Percentiles rank a stretch among this genome's conserved stretches.
Conservation (phyloP, 2,113 vertebrate genomes). For the Heptranchias perlo region DNA sequence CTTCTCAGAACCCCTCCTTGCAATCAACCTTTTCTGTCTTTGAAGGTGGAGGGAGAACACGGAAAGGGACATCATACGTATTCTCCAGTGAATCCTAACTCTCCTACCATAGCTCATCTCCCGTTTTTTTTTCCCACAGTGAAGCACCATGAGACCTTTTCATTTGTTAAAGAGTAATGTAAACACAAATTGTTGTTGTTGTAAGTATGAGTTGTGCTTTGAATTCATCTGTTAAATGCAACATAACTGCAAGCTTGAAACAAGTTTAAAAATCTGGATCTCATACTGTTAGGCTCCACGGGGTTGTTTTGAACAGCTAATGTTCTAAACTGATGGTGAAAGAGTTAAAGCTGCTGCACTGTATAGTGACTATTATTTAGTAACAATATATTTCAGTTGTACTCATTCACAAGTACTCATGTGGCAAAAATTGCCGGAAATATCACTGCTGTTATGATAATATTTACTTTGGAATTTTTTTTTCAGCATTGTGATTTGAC, state of each 20-base stretch:
- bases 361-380: not conserved
- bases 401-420: constrained; percentile 14
- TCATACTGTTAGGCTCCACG: no score
- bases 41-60: no score
- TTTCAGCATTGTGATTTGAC: constrained; percentile 4
- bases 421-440: constrained; percentile 12
- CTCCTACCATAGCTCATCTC: not conserved
- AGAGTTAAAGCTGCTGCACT: not conserved
- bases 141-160: not conserved
- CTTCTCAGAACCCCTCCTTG: not conserved
- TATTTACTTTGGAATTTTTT: constrained; percentile 15
- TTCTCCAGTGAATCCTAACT: no score
- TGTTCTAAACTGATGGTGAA: not conserved
- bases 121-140: no score
- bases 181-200: not conserved
- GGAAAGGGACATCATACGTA: no score
- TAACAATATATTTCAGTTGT: not conserved
- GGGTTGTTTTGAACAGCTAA: not conserved
- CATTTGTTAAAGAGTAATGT: not conserved
- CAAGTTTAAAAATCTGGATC: not conserved
- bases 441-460: constrained; percentile 13
- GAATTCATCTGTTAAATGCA: not conserved
- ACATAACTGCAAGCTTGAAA: not conserved
- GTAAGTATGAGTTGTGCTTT: not conserved
- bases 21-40: not conserved